A percentile compares a stretch with the other conserved stretches of the same genome.
These are phyloP conservation scores for Aporophyla lueneburgensis DNA, from an alignment of 2,888 invertebrate genomes.

Conservation along the genomic window DNA sequence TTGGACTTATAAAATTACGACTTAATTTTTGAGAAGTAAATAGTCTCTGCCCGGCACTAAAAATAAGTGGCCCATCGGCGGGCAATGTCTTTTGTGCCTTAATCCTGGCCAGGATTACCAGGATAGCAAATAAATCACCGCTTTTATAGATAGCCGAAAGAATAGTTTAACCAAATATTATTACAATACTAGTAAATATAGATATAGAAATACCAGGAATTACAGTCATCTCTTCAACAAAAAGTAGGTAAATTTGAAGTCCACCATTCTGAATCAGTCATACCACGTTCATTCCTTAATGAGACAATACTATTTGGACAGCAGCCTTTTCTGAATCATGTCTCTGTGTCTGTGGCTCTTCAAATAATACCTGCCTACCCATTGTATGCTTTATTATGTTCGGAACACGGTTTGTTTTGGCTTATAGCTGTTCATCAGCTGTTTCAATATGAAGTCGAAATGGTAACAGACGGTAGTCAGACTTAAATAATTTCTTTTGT, in stretches of 20 bases:
- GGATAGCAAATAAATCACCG: too few relatives aligned
- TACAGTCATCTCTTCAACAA: background rate
- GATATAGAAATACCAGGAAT: too few relatives aligned
- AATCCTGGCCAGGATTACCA: too few relatives aligned
- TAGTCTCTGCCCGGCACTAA: too few relatives aligned
- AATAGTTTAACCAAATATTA: too few relatives aligned
- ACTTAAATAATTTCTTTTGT: slow-evolving; percentile 26
- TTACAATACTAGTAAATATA: too few relatives aligned
- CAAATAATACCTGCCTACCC: slow-evolving; percentile 20
- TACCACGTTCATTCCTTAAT: slow-evolving; percentile 24
- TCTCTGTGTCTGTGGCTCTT: slow-evolving; percentile 26
- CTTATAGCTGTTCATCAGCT: slow-evolving; percentile 54
- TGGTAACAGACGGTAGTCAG: slow-evolving; percentile 36
- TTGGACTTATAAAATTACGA: too few relatives aligned
- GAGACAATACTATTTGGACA: slow-evolving; percentile 60
- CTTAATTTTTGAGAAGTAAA: too few relatives aligned
- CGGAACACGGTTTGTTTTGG: slow-evolving; percentile 7
- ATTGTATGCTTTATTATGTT: slow-evolving; percentile 11
- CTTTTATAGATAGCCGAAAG: too few relatives aligned
- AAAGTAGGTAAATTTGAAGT: background rate
- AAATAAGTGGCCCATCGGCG: too few relatives aligned
- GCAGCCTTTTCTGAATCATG: slow-evolving; percentile 54
- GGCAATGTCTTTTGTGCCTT: too few relatives aligned
- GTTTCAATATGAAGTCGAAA: slow-evolving; percentile 58
- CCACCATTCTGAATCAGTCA: slow-evolving; percentile 25